A percentile compares a stretch with the other conserved stretches of the same genome.
Evolutionary conservation across 2,113 vertebrate genomes (phyloP).

Genomic region (Atherinomorus stipes): DNA sequence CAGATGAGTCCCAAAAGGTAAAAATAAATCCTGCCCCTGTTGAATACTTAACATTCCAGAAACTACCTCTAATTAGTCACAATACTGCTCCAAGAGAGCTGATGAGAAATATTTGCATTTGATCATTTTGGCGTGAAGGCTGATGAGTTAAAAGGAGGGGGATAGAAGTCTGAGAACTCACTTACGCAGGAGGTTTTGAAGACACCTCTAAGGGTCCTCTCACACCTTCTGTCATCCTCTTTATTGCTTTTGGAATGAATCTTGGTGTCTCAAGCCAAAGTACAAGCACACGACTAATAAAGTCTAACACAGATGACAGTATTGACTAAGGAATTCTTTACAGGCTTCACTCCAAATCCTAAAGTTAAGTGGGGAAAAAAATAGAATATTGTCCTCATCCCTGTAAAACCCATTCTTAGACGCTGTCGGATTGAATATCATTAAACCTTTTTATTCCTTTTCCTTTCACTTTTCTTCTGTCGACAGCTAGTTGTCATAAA

Average conservation of each 20-base stretch:
- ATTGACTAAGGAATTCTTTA: constrained; percentile 55
- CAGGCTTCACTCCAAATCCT: constrained; percentile 38
- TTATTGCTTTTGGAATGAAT: constrained; percentile 53
- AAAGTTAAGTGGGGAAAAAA: constrained; percentile 38
- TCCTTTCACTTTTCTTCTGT: constrained; percentile 65
- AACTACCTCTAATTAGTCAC: constrained; percentile 78
- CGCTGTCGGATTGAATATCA: constrained; percentile 71
- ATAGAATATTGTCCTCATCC: constrained; percentile 33
- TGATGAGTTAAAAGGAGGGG: constrained; percentile 29
- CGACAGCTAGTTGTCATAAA: constrained; percentile 77
- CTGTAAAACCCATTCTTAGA: constrained; percentile 59
- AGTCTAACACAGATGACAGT: constrained; percentile 50
- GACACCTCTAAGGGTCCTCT: constrained; percentile 20
- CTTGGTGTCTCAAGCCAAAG: constrained; percentile 47
- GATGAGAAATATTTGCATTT: constrained; percentile 75
- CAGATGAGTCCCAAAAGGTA: constrained; percentile 74
- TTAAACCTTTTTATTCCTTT: constrained; percentile 73
- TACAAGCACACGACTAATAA: constrained; percentile 28
- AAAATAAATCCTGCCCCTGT: constrained; percentile 53
- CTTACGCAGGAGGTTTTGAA: constrained; percentile 16
- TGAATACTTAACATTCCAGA: constrained; percentile 74
- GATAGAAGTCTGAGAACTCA: constrained; percentile 4
- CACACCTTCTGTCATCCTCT: constrained; percentile 28
- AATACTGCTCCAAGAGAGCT: constrained; percentile 68
- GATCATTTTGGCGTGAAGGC: constrained; percentile 75